Evolutionary conservation across 2,113 vertebrate genomes (phyloP).

Genomic region (Solea solea): DNA sequence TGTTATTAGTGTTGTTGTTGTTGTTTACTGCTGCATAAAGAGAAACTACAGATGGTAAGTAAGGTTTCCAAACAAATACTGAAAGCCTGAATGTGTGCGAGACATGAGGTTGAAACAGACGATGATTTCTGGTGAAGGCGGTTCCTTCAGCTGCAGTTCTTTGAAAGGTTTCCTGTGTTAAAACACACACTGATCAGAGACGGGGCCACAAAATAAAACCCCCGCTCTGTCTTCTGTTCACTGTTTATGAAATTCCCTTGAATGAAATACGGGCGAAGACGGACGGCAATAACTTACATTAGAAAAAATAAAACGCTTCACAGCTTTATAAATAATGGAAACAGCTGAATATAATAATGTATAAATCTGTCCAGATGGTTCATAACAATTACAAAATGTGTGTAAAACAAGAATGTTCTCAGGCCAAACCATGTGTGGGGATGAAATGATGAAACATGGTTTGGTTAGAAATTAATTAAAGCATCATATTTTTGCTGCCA

Average conservation of each 20-base stretch:
- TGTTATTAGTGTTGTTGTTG: not conserved
- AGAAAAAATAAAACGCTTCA: not conserved
- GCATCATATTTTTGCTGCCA: not conserved
- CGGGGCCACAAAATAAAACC: not conserved
- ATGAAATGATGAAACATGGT: not conserved
- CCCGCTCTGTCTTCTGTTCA: not conserved
- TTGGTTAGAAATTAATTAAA: not conserved
- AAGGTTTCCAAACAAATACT: no score
- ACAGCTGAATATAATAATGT: not conserved
- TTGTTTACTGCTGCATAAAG: not conserved
- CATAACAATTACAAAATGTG: not conserved
- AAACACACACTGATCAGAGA: not conserved
- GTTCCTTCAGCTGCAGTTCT: not conserved
- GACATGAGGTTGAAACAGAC: no score
- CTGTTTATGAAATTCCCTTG: not conserved
- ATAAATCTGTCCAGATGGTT: not conserved
- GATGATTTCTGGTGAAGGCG: not conserved
- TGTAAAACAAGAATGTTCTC: not conserved
- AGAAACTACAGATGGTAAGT: no score
- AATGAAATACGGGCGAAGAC: not conserved
- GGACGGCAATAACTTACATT: not conserved
- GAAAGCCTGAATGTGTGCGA: no score
- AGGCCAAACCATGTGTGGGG: not conserved
- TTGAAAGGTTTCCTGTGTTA: not conserved
- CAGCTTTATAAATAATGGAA: not conserved